Evolutionary conservation across 2,888 invertebrate genomes (phyloP).

Genomic region (Tortricodes alternella): DNA sequence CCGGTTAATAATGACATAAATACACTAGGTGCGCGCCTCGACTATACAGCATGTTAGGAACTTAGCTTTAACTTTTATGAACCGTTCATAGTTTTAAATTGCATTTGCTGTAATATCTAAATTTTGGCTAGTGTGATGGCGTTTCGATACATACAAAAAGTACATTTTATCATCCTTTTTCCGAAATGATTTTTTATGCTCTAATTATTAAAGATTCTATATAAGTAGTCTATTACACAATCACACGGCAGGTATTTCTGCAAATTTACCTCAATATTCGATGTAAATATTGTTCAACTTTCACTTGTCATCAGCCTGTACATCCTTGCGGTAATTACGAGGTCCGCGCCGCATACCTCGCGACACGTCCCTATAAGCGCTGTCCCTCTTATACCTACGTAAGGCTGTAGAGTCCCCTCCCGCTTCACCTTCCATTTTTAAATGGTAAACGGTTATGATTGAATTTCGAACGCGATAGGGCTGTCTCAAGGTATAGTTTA

Average conservation of each 20-base stretch:
- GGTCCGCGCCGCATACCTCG: slow-evolving; percentile 62
- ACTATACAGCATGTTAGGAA: slow-evolving; percentile 55
- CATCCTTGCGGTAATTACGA: slow-evolving; percentile 54
- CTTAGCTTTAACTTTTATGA: neutral
- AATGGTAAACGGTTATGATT: slow-evolving; percentile 31
- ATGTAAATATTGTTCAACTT: neutral
- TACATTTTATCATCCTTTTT: too few species aligned
- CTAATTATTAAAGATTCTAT: too few species aligned
- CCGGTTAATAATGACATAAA: slow-evolving; percentile 83
- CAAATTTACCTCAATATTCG: neutral
- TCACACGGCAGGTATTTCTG: too few species aligned
- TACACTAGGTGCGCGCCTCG: slow-evolving; percentile 64
- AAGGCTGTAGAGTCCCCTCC: slow-evolving; percentile 20
- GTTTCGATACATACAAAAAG: too few species aligned
- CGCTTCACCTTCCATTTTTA: slow-evolving; percentile 28
- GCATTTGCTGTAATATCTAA: too few species aligned
- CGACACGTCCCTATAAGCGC: slow-evolving; percentile 59
- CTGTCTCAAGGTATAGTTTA: slow-evolving; percentile 16
- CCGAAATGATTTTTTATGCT: too few species aligned
- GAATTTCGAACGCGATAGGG: slow-evolving; percentile 23
- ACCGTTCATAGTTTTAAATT: too few species aligned
- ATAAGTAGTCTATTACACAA: too few species aligned
- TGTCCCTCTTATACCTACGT: slow-evolving; percentile 42
- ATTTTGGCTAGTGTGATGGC: too few species aligned
- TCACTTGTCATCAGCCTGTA: slow-evolving; percentile 45